Evolutionary conservation across 2,113 vertebrate species (phyloP).

Genomic region (Pterocles gutturalis): DNA sequence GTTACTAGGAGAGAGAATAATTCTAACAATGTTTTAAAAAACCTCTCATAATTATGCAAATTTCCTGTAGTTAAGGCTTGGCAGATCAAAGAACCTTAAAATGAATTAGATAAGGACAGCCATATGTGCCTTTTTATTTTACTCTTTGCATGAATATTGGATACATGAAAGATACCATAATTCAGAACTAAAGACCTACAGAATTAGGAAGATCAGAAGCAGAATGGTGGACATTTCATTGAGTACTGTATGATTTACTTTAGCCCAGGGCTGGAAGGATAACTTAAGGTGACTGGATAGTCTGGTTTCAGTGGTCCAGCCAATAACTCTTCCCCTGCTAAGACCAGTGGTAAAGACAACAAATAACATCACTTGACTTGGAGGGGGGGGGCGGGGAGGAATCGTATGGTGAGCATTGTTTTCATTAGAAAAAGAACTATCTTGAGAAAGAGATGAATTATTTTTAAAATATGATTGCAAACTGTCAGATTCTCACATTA

Average conservation of each 20-base stretch:
- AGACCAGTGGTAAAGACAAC: neutral
- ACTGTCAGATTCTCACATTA: neutral
- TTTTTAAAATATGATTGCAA: neutral
- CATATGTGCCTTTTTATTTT: neutral
- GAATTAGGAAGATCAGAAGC: neutral
- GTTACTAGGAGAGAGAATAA: slow-evolving; percentile 44
- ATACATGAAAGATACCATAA: neutral
- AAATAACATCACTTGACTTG: neutral
- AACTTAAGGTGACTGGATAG: neutral
- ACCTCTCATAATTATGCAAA: slow-evolving; percentile 31
- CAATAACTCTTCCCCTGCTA: neutral
- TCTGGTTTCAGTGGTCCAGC: neutral
- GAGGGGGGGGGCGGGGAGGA: too few relatives aligned
- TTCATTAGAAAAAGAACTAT: neutral
- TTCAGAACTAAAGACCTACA: neutral
- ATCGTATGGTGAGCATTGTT: neutral
- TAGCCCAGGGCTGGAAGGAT: neutral
- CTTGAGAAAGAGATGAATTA: neutral
- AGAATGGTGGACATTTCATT: neutral
- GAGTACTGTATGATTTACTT: neutral
- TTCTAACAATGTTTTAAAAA: slow-evolving; percentile 2
- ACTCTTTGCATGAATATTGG: neutral
- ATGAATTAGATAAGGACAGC: slow-evolving; percentile 31
- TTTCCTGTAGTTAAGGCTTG: slow-evolving; percentile 23
- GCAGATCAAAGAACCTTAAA: slow-evolving; percentile 53